Conservation (phyloP, 2,888 invertebrate species). For the Gymnocheta viridis region DNA sequence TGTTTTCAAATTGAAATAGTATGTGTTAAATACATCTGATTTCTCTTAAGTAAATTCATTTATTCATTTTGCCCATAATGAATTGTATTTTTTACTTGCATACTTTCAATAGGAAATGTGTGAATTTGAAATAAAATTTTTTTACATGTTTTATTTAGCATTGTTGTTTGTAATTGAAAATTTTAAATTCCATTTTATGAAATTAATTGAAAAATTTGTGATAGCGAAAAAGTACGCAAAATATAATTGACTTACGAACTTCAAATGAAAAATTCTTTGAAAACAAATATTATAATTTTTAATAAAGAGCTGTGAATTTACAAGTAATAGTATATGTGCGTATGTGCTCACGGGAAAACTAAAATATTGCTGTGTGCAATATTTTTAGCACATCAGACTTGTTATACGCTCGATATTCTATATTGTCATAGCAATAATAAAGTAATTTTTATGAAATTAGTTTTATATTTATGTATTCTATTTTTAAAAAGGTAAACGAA, state of each 20-base stretch:
- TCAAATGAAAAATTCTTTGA: background rate
- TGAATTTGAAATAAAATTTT: slow-evolving; percentile 42
- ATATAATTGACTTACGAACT: slow-evolving; percentile 25
- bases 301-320: background rate
- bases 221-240: slow-evolving; percentile 12
- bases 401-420: no score
- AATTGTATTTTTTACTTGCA: slow-evolving; percentile 20
- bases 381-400: no score
- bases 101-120: slow-evolving; percentile 52
- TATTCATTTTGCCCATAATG: slow-evolving; percentile 9
- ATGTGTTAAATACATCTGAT: slow-evolving; percentile 4
- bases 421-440: no score
- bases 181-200: slow-evolving; percentile 36
- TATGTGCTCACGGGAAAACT: background rate
- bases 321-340: no score
- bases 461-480: no score
- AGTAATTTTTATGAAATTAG: no score
- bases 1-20: background rate
- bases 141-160: slow-evolving; percentile 29
- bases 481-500: no score
- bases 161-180: slow-evolving; percentile 45
- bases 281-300: slow-evolving; percentile 1
- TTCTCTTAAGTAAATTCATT: background rate
- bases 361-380: no score
- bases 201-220: slow-evolving; percentile 42